Percentiles rank a stretch among this genome's conserved stretches.
phyloP scores from a whole-genome alignment of 2,797 vertebrate species.

The Chelon auratus region DNA sequence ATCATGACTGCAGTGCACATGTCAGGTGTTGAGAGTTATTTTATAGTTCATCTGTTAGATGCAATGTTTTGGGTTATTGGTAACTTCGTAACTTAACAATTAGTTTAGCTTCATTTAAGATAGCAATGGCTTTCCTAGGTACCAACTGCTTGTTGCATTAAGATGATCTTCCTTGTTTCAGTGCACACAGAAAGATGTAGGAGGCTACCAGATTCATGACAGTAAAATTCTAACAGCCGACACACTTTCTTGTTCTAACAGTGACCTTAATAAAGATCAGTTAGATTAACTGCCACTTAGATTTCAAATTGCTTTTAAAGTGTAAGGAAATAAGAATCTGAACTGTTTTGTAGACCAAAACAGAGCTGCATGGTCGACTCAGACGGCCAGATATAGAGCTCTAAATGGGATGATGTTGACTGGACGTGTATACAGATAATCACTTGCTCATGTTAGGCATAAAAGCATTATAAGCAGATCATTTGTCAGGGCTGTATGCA shows the following conservation, averaged over 20 bases:
- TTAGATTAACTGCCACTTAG: neutral
- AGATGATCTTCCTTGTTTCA: too few relatives aligned
- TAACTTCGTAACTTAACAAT: too few relatives aligned
- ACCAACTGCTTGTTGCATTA: too few relatives aligned
- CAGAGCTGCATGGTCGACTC: neutral
- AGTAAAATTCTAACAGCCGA: too few relatives aligned
- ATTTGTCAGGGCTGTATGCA: neutral
- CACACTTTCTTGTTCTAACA: neutral
- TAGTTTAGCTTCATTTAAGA: too few relatives aligned
- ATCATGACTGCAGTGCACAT: too few relatives aligned
- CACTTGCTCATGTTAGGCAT: neutral
- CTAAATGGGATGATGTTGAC: neutral
- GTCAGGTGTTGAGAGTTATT: too few relatives aligned
- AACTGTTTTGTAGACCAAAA: neutral
- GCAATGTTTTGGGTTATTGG: too few relatives aligned
- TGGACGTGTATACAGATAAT: neutral
- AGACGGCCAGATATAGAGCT: neutral
- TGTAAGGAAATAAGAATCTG: neutral
- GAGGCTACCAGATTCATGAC: too few relatives aligned
- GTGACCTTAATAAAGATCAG: neutral
- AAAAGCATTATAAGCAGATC: neutral
- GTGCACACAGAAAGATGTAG: too few relatives aligned
- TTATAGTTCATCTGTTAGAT: too few relatives aligned
- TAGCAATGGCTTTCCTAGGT: too few relatives aligned
- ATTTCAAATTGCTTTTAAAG: neutral